Conservation (phyloP, 2,113 vertebrate genomes). For the Platichthys stellatus region DNA sequence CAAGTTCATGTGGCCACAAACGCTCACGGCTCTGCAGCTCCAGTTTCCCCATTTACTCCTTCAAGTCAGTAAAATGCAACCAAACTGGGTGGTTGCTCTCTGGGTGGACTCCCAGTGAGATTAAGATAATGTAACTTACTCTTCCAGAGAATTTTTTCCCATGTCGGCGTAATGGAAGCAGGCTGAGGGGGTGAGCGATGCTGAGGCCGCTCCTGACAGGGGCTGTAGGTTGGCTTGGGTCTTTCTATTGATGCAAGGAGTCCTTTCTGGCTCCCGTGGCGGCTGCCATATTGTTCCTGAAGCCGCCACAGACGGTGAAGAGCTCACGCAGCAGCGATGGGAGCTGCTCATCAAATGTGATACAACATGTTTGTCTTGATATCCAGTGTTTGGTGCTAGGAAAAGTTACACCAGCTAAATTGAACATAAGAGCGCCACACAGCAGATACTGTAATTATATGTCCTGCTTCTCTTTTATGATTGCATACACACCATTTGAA, state of each 20-base stretch:
- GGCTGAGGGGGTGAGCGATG: conserved; percentile 19
- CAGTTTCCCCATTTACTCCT: conserved; percentile 22
- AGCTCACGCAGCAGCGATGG: conserved; percentile 4
- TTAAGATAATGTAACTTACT: conserved; percentile 16
- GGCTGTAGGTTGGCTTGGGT: conserved; percentile 26
- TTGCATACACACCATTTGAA: conserved; percentile 16
- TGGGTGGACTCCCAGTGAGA: conserved; percentile 17
- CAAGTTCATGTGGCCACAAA: conserved; percentile 10
- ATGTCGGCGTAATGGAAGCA: conserved; percentile 41
- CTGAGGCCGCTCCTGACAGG: conserved; percentile 22
- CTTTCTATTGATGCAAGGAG: conserved; percentile 39
- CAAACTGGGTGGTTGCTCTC: conserved; percentile 2
- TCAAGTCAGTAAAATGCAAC: conserved; percentile 19
- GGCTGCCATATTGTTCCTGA: conserved; percentile 23
- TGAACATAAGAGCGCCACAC: neutral
- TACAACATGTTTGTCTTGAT: neutral
- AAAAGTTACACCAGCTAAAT: too few species aligned
- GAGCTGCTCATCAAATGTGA: conserved; percentile 9
- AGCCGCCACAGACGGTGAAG: conserved; percentile 11
- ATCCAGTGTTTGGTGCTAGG: too few species aligned
- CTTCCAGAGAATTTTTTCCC: conserved; percentile 34
- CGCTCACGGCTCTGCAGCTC: conserved; percentile 6
- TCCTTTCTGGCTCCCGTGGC: conserved; percentile 15
- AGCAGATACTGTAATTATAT: neutral
- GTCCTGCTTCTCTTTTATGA: neutral